These are phyloP conservation scores for Eriosoma lanigerum DNA, from an alignment of 1,140 invertebrate genomes.

Conservation along the genomic window DNA sequence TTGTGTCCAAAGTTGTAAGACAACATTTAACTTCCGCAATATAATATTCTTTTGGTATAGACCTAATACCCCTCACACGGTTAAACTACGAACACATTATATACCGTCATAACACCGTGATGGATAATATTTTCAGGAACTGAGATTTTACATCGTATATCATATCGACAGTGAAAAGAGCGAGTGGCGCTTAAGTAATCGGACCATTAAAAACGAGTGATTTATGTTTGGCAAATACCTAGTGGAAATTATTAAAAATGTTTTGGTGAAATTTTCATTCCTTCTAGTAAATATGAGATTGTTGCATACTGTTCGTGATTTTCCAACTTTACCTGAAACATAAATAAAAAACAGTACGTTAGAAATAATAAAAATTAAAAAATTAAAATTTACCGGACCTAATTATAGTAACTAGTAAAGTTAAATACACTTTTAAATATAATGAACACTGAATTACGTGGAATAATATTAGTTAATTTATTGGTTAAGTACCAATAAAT, in stretches of 20 bases:
- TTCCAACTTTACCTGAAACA: conserved; percentile 46
- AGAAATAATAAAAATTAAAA: background rate
- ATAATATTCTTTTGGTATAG: too few relatives aligned
- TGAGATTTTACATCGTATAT: background rate
- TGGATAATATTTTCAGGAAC: conserved; percentile 35
- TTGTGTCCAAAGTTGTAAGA: background rate
- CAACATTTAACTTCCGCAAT: background rate
- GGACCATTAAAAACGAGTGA: conserved; percentile 31
- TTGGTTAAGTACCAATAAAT: too few relatives aligned
- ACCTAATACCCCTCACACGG: too few relatives aligned
- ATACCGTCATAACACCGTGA: background rate
- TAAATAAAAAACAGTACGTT: conserved; percentile 9
- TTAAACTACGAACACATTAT: background rate
- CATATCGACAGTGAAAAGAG: conserved; percentile 24
- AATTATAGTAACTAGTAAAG: too few relatives aligned
- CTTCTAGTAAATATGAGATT: background rate
- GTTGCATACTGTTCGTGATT: background rate
- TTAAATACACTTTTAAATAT: too few relatives aligned
- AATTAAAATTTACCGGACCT: background rate
- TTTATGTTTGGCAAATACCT: conserved; percentile 19
- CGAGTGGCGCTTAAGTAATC: conserved; percentile 33
- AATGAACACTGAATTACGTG: background rate
- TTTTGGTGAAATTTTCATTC: background rate
- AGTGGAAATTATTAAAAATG: conserved; percentile 35
- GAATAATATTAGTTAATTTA: background rate